Evolutionary conservation across 2,113 vertebrate genomes (phyloP), one percentile per base, ranked within the genome.

Genomic region (Odontophorus gujanensis): DNA sequence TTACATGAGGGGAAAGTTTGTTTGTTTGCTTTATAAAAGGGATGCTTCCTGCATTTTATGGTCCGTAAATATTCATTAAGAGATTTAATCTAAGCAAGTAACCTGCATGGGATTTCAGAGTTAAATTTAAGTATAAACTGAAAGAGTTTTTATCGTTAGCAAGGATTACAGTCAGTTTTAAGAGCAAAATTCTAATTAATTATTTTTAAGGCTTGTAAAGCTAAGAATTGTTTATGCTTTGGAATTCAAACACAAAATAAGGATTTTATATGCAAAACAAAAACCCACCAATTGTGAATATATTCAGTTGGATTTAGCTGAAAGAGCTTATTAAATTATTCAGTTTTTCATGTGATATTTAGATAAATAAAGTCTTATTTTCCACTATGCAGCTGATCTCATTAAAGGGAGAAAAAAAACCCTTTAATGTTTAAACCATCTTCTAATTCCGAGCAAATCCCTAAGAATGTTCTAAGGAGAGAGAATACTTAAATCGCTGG

Each of bases 341-440:
- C 92, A 96, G 81, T 81, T 85, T 38, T 97, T 94, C 93, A 87
- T 95, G 78, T 96, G 91, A 94, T 97, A 94, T 92, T 97, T 96
- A 96, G 84, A 96, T 95, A 96, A 96, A 97, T 91, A 94, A 92
- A 95, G 89, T 96, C 93, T 95, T 62, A 81, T 95, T 94, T 94
- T 96, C 89, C 78, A 92, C 55, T 95, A 10, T 92, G 88, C 28
- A 86, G 92, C 81, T 89, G 90, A 94, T 97, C 94, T 95, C 90
- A 94, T 94, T 97, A 95, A 93, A 81, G 55, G 57, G n/a, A 28
- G 21, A 89, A 89, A 5, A 89, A 90, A 88, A 4, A 0, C 7
- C 34, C 82, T 92, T 87, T 95, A 93, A 93, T 96, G 89, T 95
- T 92, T 93, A 96, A 95, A 94, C 82, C 85, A 71, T 88, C 68